Evolutionary conservation across 1,140 invertebrate species (phyloP).

Genomic region (Tribolium madens): DNA sequence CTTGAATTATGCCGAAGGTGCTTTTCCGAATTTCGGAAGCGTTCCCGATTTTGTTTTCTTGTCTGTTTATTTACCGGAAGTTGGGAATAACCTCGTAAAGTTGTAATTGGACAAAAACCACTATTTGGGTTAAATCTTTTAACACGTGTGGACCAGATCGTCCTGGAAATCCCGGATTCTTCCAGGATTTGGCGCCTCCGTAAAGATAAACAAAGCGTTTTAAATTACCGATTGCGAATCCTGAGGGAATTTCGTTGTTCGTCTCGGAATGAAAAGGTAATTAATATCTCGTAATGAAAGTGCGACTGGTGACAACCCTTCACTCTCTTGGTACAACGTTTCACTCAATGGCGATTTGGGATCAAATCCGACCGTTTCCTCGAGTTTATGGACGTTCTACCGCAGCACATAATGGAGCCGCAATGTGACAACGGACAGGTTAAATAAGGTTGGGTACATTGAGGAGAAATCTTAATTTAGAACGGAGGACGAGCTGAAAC

Average conservation of each 20-base stretch:
- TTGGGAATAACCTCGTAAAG: neutral
- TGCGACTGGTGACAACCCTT: neutral
- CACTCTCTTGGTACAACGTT: neutral
- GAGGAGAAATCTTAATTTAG: neutral
- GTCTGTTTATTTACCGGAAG: slow-evolving; percentile 12
- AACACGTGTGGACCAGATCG: neutral
- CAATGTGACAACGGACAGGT: neutral
- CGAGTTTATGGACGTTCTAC: neutral
- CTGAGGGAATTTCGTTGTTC: neutral
- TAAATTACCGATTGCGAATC: neutral
- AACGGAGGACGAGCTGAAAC: neutral
- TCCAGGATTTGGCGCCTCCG: neutral
- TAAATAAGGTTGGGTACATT: neutral
- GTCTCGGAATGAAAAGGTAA: neutral
- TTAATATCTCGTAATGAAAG: neutral
- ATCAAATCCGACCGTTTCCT: neutral
- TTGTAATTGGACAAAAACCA: slow-evolving; percentile 14
- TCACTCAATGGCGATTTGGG: neutral
- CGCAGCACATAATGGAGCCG: neutral
- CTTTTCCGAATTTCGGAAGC: neutral
- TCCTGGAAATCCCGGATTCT: neutral
- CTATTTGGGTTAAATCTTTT: neutral
- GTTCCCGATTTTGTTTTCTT: slow-evolving; percentile 18
- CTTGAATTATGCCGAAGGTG: slow-evolving; percentile 1
- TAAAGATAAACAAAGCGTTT: neutral